phyloP scores from a whole-genome alignment of 2,888 invertebrate genomes.

The Chromoteleia sp. region DNA sequence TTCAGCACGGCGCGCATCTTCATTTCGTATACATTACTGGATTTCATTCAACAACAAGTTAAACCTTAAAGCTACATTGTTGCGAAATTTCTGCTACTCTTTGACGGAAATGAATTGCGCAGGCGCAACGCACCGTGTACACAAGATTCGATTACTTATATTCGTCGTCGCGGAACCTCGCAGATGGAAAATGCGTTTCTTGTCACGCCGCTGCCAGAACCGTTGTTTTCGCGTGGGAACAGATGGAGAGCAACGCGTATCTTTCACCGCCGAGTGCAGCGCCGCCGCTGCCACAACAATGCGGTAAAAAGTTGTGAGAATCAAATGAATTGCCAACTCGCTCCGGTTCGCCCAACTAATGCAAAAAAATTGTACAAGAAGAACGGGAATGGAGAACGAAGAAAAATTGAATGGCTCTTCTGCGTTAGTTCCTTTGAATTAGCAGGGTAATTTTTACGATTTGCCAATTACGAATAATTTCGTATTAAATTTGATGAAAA shows the following conservation, averaged over 20 bases:
- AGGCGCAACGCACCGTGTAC: constrained; percentile 12
- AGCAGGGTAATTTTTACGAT: background rate
- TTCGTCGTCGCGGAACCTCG: background rate
- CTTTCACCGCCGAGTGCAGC: background rate
- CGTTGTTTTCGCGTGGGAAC: constrained; percentile 28
- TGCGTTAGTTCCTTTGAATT: background rate
- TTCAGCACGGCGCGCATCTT: constrained; percentile 29
- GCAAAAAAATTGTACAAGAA: constrained; percentile 1
- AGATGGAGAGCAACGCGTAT: background rate
- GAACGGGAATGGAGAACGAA: background rate
- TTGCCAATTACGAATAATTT: background rate
- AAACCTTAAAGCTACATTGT: constrained; percentile 37
- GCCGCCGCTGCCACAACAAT: constrained; percentile 3
- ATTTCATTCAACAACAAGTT: constrained; percentile 46
- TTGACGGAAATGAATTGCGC: constrained; percentile 35
- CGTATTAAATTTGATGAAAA: too few relatives aligned
- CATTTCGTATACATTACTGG: constrained; percentile 37
- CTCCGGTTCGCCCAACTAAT: background rate
- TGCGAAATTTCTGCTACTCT: constrained; percentile 22
- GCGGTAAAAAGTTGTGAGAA: constrained; percentile 17
- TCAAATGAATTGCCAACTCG: constrained; percentile 22
- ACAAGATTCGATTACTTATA: constrained; percentile 42
- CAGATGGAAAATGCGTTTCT: constrained; percentile 35
- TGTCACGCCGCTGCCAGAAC: constrained; percentile 14
- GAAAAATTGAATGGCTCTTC: background rate